These are phyloP conservation scores for Mareca penelope DNA, from an alignment of 2,797 vertebrate species.

Conservation along the genomic window DNA sequence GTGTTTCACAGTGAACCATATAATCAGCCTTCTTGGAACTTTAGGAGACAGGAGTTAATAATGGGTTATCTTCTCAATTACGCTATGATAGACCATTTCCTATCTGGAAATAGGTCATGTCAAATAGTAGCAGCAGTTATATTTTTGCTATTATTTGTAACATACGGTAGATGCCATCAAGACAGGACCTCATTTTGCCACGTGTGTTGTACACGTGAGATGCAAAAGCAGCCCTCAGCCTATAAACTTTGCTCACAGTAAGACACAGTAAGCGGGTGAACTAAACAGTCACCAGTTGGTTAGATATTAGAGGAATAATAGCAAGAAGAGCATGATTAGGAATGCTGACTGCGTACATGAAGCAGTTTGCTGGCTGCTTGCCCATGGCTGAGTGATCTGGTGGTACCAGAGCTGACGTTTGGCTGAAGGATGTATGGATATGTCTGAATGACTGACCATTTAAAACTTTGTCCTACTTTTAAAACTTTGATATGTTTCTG, in stretches of 20 bases:
- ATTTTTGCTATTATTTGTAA: slow-evolving; percentile 66
- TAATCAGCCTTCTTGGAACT: slow-evolving; percentile 70
- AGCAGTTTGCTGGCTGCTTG: background rate
- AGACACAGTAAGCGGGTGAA: background rate
- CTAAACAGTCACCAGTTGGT: background rate
- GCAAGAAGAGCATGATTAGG: background rate
- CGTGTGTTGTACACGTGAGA: background rate
- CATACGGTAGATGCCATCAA: slow-evolving; percentile 36
- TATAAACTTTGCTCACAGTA: background rate
- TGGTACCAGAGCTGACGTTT: background rate
- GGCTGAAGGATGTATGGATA: accelerated
- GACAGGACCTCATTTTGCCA: slow-evolving; percentile 38
- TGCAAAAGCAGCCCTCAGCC: background rate
- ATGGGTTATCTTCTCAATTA: slow-evolving; percentile 67
- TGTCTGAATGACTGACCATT: accelerated
- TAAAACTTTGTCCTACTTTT: background rate
- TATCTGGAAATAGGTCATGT: slow-evolving; percentile 68
- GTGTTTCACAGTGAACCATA: slow-evolving; percentile 64
- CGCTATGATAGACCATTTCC: slow-evolving; percentile 60
- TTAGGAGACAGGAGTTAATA: slow-evolving; percentile 69
- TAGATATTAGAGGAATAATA: background rate
- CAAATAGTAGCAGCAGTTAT: slow-evolving; percentile 54
- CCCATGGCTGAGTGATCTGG: background rate
- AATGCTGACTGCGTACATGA: background rate
- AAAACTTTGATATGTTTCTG: background rate